A percentile compares a stretch with the other conserved stretches of the same genome.
These are phyloP conservation scores for Enteromius radiatus DNA, from an alignment of 2,797 vertebrate species.

Conservation along the genomic window DNA sequence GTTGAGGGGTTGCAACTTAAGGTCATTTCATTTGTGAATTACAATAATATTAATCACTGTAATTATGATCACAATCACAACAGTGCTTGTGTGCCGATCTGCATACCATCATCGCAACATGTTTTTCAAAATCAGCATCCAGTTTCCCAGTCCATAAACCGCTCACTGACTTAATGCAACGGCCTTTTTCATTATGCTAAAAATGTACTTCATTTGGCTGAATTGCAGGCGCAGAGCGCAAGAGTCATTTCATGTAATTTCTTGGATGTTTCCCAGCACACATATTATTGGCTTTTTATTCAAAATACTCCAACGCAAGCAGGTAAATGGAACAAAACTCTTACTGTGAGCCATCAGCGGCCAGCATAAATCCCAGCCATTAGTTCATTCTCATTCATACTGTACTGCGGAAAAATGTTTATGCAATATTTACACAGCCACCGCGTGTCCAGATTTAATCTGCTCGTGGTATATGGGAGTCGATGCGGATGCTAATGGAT, in stretches of 20 bases:
- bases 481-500: conserved; percentile 29
- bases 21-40: neutral
- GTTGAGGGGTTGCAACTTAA: neutral
- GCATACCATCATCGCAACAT: conserved; percentile 19
- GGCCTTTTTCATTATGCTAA: conserved; percentile 55
- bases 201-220: conserved; percentile 54
- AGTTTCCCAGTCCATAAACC: conserved; percentile 39
- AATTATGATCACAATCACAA: conserved; percentile 51
- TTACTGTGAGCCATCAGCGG: conserved; percentile 36
- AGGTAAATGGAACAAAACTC: conserved; percentile 55
- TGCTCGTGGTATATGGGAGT: conserved; percentile 26
- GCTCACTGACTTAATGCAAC: conserved; percentile 42
- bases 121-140: conserved; percentile 26
- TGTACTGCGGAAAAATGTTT: conserved; percentile 25
- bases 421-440: conserved; percentile 37
- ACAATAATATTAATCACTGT: conserved; percentile 13
- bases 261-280: conserved; percentile 56
- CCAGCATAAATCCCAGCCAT: conserved; percentile 26
- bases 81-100: conserved; percentile 52
- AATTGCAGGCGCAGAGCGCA: conserved; percentile 48
- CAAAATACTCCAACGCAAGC: conserved; percentile 52
- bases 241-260: conserved; percentile 56
- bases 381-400: conserved; percentile 36
- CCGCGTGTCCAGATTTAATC: conserved; percentile 21
- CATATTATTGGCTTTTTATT: conserved; percentile 57